Evolutionary conservation across 2,888 invertebrate species (phyloP).

Genomic region (Luperina nickerlii): DNA sequence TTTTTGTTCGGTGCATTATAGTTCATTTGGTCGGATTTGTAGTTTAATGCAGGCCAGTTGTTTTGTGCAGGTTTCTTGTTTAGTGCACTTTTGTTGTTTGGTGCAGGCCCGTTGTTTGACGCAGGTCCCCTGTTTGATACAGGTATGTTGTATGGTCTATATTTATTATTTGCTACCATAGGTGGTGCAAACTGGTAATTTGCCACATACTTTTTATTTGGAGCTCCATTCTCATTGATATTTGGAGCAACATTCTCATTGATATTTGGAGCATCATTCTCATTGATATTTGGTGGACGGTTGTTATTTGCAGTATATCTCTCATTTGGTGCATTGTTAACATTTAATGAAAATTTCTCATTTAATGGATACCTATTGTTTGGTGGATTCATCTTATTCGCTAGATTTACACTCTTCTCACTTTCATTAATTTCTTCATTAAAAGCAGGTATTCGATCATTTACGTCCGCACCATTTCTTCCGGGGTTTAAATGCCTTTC

Average conservation of each 20-base stretch:
- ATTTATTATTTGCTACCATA: not conserved
- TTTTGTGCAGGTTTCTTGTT: not conserved
- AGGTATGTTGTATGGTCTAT: not conserved
- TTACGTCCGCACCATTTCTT: not conserved
- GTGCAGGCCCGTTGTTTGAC: not conserved
- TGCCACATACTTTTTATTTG: conserved; percentile 4
- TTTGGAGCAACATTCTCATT: conserved; percentile 1
- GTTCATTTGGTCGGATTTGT: not conserved
- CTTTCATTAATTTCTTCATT: not conserved
- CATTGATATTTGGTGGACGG: not conserved
- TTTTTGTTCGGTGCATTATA: not conserved
- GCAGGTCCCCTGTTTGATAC: not conserved
- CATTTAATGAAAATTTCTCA: not conserved
- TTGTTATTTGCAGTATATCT: not conserved
- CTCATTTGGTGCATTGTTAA: not conserved
- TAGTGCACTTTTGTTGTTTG: not conserved
- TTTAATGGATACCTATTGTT: not conserved
- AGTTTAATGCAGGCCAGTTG: not conserved
- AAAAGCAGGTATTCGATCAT: not conserved
- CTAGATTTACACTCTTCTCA: not conserved
- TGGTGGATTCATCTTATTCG: not conserved
- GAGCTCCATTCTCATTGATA: not conserved
- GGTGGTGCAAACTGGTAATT: not conserved
- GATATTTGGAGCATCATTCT: not conserved
- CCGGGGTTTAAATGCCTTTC: conserved; percentile 6